Conservation (phyloP, 2,113 vertebrate genomes). For the Phodopus roborovskii region DNA sequence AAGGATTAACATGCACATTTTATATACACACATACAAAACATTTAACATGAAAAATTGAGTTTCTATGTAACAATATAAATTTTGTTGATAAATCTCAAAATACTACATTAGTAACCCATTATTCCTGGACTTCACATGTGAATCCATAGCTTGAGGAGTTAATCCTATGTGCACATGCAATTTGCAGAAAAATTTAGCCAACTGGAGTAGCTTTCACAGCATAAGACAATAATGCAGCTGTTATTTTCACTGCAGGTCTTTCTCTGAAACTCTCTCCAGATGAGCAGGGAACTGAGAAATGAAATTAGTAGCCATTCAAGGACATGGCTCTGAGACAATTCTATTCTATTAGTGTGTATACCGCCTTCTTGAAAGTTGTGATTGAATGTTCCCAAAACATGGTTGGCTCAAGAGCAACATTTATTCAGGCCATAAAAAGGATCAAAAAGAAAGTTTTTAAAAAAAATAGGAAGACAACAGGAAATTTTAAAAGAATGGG, state of each 20-base stretch:
- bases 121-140: conserved; percentile 77
- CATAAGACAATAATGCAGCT: conserved; percentile 74
- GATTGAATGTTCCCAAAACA: conserved; percentile 63
- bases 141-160: conserved; percentile 67
- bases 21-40: neutral
- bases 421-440: conserved; percentile 59
- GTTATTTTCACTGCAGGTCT: conserved; percentile 79
- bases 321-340: conserved; percentile 77
- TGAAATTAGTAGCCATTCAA: conserved; percentile 76
- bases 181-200: conserved; percentile 78
- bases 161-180: conserved; percentile 71
- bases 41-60: neutral
- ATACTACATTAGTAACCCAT: conserved; percentile 78
- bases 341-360: conserved; percentile 71
- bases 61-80: neutral
- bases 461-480: neutral
- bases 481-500: neutral
- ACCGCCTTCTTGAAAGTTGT: conserved; percentile 68
- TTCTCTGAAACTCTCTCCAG: conserved; percentile 66
- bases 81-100: conserved; percentile 78
- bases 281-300: conserved; percentile 69
- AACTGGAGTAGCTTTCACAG: conserved; percentile 80
- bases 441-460: neutral
- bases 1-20: neutral
- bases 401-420: conserved; percentile 61